Conservation (phyloP, 2,888 invertebrate species). For the Drosophila mimica region DNA sequence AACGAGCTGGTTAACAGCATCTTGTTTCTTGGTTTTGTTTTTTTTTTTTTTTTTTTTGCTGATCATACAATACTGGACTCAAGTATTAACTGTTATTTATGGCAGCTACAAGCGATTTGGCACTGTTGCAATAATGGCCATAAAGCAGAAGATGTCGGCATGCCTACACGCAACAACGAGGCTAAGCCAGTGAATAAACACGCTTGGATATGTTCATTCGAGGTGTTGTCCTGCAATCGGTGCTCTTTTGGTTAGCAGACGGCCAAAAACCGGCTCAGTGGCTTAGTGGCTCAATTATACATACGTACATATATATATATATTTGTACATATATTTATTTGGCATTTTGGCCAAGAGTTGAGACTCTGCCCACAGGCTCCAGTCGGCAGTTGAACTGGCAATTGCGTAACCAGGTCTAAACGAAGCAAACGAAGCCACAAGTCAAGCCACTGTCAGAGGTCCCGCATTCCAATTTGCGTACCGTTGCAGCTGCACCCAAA, state of each 20-base stretch:
- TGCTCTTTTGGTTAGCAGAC: conserved; percentile 14
- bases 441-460: conserved; percentile 67
- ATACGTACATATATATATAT: neutral
- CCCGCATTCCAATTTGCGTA: conserved; percentile 75
- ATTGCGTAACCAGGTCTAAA: conserved; percentile 55
- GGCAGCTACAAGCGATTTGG: conserved; percentile 32
- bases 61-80: neutral
- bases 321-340: neutral
- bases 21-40: neutral
- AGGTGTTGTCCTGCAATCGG: conserved; percentile 58
- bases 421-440: conserved; percentile 41
- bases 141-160: conserved; percentile 45
- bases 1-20: conserved; percentile 44
- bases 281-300: conserved; percentile 36
- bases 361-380: conserved; percentile 39
- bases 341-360: conserved; percentile 1
- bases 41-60: neutral
- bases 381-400: conserved; percentile 2
- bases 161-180: conserved; percentile 24
- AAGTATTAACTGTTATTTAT: conserved; percentile 64
- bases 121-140: conserved; percentile 49
- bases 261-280: conserved; percentile 58
- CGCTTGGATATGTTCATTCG: conserved; percentile 20
- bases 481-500: conserved; percentile 47
- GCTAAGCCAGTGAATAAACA: conserved; percentile 42